Conservation (phyloP, 2,797 vertebrate species). For the Lepus oiostolus region DNA sequence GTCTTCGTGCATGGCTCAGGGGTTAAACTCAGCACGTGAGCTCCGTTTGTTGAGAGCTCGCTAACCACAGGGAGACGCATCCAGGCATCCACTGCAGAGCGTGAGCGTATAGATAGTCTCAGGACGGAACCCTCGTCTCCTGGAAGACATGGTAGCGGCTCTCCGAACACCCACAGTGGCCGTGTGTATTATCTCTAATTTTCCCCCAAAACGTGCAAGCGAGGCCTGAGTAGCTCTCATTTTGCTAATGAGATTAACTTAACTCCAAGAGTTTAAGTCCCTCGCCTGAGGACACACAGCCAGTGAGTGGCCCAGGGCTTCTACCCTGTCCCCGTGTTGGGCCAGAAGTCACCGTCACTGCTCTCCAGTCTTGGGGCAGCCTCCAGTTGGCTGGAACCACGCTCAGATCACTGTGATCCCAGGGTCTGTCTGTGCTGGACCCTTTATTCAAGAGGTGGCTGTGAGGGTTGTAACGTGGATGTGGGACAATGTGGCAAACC, state of each 20-base stretch:
- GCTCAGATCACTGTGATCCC: too few relatives aligned
- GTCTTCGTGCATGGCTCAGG: background rate
- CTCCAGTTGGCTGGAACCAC: background rate
- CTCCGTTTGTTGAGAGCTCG: background rate
- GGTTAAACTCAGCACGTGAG: background rate
- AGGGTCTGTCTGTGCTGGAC: background rate
- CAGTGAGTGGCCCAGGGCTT: background rate
- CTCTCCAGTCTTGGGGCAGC: background rate
- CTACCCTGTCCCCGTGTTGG: background rate
- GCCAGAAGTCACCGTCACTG: background rate
- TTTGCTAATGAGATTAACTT: background rate
- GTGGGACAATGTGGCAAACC: background rate
- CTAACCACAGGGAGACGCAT: background rate
- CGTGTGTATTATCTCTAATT: background rate
- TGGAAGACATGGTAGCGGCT: background rate
- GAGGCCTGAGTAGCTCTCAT: background rate
- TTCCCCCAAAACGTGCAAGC: background rate
- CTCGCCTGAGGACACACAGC: background rate
- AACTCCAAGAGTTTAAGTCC: background rate
- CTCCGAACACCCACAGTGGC: background rate
- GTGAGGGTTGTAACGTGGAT: background rate
- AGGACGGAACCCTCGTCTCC: background rate
- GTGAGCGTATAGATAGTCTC: background rate
- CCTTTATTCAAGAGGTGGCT: background rate
- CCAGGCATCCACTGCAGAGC: background rate